Conservation (phyloP, 2,113 vertebrate species). For the Hystrix brachyura region DNA sequence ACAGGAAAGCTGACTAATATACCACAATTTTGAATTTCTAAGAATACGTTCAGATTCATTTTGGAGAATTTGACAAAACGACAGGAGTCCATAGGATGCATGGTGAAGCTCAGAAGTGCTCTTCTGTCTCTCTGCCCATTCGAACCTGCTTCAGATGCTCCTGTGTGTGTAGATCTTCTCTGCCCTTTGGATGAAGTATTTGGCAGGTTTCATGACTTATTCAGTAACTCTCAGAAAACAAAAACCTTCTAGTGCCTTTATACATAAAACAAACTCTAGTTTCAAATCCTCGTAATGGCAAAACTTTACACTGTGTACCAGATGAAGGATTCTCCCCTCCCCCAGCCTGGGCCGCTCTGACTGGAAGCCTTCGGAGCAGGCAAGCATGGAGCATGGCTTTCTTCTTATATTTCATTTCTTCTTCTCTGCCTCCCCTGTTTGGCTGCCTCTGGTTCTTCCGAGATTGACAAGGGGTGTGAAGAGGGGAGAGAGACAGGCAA, state of each 20-base stretch:
- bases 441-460: background rate
- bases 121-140: background rate
- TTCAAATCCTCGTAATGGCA: conserved; percentile 3
- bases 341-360: background rate
- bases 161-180: background rate
- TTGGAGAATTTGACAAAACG: conserved; percentile 7
- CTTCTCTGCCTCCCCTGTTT: background rate
- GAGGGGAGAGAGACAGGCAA: background rate
- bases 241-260: background rate
- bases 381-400: background rate
- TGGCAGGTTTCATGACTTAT: background rate
- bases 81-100: background rate
- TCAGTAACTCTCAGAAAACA: background rate
- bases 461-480: background rate
- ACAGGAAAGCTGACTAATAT: too few relatives aligned
- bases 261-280: conserved; percentile 8
- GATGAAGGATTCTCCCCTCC: background rate
- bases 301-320: background rate
- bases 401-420: background rate
- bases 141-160: background rate
- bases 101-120: background rate
- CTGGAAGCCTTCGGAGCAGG: background rate
- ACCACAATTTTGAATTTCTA: conserved; percentile 21
- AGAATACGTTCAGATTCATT: conserved; percentile 21
- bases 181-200: conserved; percentile 6